Evolutionary conservation across 92 coral and sea anemone genomes (phyloP).

Genomic region (Zoanthus sociatus): DNA sequence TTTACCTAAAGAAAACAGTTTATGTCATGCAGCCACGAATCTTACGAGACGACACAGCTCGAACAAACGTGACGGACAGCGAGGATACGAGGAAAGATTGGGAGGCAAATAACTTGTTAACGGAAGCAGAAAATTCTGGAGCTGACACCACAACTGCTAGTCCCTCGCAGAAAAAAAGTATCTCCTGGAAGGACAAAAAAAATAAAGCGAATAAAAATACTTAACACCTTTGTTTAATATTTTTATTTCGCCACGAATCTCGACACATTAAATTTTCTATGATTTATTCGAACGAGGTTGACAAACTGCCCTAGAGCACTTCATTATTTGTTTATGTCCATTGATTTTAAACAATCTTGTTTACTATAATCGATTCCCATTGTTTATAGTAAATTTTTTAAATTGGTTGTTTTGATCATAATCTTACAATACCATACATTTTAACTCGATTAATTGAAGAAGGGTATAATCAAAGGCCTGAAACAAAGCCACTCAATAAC

Average conservation of each 20-base stretch:
- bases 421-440: neutral
- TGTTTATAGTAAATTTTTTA: neutral
- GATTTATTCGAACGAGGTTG: neutral
- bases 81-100: neutral
- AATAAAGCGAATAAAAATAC: neutral
- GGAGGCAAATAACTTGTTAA: neutral
- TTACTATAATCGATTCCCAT: no score
- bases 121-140: neutral
- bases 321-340: no score
- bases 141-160: neutral
- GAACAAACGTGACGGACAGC: slow-evolving; percentile 10
- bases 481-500: neutral
- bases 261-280: neutral
- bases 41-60: neutral
- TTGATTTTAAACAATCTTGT: no score
- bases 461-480: neutral
- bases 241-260: neutral
- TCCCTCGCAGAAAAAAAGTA: neutral
- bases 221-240: neutral
- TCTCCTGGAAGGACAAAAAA: neutral
- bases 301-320: no score
- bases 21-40: slow-evolving; percentile 37
- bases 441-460: neutral
- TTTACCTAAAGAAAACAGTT: slow-evolving; percentile 24
- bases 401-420: neutral